Evolutionary conservation across 2,888 invertebrate species (phyloP).

Genomic region (Phyllotreta striolata): DNA sequence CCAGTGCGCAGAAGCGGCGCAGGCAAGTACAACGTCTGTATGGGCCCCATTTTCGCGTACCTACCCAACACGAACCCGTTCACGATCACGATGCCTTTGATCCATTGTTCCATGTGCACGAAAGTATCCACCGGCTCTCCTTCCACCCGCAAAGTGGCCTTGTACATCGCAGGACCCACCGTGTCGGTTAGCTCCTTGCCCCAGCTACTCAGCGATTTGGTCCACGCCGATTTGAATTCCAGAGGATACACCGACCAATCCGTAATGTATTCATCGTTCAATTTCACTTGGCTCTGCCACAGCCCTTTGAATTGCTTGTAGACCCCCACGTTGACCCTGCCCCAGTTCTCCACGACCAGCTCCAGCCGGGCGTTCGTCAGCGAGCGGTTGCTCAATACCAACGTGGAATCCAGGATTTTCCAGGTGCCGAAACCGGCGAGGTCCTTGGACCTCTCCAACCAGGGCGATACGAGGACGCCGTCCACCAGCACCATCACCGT

Average conservation of each 20-base stretch:
- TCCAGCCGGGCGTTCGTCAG: slow-evolving; percentile 53
- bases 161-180: slow-evolving; percentile 67
- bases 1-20: slow-evolving; percentile 73
- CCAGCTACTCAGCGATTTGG: slow-evolving; percentile 55
- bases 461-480: slow-evolving; percentile 57
- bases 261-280: slow-evolving; percentile 58
- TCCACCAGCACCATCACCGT: slow-evolving; percentile 64
- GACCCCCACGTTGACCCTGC: slow-evolving; percentile 65
- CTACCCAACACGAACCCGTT: slow-evolving; percentile 89
- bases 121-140: slow-evolving; percentile 75
- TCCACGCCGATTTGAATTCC: slow-evolving; percentile 62
- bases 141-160: slow-evolving; percentile 61
- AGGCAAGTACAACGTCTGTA: slow-evolving; percentile 84
- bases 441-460: slow-evolving; percentile 48
- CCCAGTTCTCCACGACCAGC: slow-evolving; percentile 78
- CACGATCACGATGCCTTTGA: slow-evolving; percentile 83
- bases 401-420: slow-evolving; percentile 52
- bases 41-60: slow-evolving; percentile 81
- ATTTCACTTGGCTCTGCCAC: slow-evolving; percentile 59
- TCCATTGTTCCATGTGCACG: slow-evolving; percentile 82
- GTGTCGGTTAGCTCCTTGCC: slow-evolving; percentile 6
- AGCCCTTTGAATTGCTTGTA: slow-evolving; percentile 57
- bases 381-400: slow-evolving; percentile 46
- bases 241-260: slow-evolving; percentile 62
- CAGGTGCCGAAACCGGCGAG: slow-evolving; percentile 60